phyloP scores from a whole-genome alignment of 2,888 invertebrate species.

The Drosophila leonis region DNA sequence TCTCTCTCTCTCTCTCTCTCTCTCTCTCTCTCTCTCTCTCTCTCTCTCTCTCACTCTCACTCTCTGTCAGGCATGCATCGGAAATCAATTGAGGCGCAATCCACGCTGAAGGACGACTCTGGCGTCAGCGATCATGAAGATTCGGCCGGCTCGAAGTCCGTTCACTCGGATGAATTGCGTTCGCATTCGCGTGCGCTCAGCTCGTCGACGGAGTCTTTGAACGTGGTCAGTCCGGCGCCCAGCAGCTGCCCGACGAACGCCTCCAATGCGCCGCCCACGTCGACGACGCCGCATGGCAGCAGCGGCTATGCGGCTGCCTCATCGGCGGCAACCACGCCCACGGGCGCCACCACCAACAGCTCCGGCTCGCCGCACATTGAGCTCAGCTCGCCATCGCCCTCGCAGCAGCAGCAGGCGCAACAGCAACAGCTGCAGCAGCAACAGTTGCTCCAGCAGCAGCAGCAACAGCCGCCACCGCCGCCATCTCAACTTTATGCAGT shows the following conservation, averaged over 20 bases:
- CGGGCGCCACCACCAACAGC: constrained; percentile 73
- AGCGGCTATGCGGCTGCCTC: constrained; percentile 61
- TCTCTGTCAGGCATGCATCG: constrained; percentile 96
- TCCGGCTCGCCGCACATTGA: constrained; percentile 83
- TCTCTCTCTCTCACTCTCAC: background rate
- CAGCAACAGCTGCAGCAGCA: constrained; percentile 50
- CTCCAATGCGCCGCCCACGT: constrained; percentile 62
- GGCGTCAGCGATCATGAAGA: constrained; percentile 89
- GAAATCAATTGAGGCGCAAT: constrained; percentile 98
- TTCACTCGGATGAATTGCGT: constrained; percentile 85
- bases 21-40: background rate
- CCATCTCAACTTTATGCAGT: constrained; percentile 33
- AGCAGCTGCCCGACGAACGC: constrained; percentile 62
- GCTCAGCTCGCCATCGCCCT: constrained; percentile 79
- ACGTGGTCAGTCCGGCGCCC: constrained; percentile 85
- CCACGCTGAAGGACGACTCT: constrained; percentile 94
- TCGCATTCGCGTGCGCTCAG: constrained; percentile 74
- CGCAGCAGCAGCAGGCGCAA: constrained; percentile 60
- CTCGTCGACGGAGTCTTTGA: constrained; percentile 82
- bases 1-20: background rate
- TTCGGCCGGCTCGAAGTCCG: constrained; percentile 86
- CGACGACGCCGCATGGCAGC: constrained; percentile 62
- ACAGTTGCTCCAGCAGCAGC: constrained; percentile 20
- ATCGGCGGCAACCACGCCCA: constrained; percentile 76
- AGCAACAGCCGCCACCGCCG: constrained; percentile 18